These are phyloP conservation scores for Crocodylus rhombifer DNA, from an alignment of 2,797 vertebrate genomes.

Conservation along the genomic window DNA sequence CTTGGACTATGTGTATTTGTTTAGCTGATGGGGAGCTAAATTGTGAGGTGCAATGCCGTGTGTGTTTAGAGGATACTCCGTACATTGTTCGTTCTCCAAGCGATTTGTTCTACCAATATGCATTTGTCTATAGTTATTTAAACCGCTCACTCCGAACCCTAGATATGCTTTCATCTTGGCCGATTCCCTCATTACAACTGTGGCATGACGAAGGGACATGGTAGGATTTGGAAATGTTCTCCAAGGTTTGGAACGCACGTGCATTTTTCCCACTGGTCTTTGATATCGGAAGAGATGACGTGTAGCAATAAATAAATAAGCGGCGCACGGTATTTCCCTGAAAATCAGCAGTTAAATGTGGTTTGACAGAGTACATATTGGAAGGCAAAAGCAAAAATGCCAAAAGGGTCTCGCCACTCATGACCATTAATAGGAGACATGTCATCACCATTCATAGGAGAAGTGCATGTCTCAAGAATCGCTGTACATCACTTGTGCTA, in stretches of 20 bases:
- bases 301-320: conserved; percentile 36
- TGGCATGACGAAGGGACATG: conserved; percentile 46
- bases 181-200: conserved; percentile 39
- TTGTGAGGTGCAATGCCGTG: conserved; percentile 40
- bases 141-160: conserved; percentile 55
- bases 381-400: not conserved
- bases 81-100: conserved; percentile 36
- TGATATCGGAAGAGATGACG: not conserved
- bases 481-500: not conserved
- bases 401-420: not conserved
- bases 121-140: conserved; percentile 62
- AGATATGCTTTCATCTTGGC: conserved; percentile 64
- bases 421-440: not conserved
- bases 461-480: not conserved
- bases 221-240: conserved; percentile 31
- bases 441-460: not conserved
- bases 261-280: not conserved
- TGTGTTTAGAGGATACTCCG: conserved; percentile 59
- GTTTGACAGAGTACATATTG: conserved; percentile 1
- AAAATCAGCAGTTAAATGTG: conserved; percentile 31
- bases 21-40: conserved; percentile 15
- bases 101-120: conserved; percentile 64
- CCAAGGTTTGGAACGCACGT: conserved; percentile 53
- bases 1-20: not conserved
- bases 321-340: conserved; percentile 29